Percentiles rank a stretch among this genome's conserved stretches.
These are phyloP conservation scores for Tridacna gigas DNA, from an alignment of 2,888 invertebrate genomes.

Conservation along the genomic window DNA sequence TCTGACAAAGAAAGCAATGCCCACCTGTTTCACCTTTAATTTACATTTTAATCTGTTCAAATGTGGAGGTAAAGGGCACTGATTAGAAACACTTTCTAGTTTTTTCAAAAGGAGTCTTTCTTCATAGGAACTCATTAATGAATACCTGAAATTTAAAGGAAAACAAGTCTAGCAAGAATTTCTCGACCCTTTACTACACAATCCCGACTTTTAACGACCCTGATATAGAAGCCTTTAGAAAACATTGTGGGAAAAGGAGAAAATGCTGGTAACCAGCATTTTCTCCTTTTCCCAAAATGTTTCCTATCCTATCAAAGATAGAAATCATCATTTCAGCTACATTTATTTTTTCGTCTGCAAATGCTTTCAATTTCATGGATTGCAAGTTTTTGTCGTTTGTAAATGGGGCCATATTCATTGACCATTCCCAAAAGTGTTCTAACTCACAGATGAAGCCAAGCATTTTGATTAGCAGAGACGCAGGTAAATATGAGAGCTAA, in stretches of 20 bases:
- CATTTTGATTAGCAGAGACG: no score
- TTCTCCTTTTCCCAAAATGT: no score
- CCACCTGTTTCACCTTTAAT: constrained; percentile 81
- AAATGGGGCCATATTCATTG: no score
- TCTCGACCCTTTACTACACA: neutral
- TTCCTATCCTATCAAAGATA: no score
- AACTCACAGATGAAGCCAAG: no score
- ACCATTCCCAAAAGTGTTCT: no score
- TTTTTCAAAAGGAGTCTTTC: constrained; percentile 85
- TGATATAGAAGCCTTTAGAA: neutral
- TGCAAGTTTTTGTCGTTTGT: no score
- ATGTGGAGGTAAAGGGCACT: constrained; percentile 74
- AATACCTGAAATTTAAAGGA: constrained; percentile 65
- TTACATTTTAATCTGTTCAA: constrained; percentile 87
- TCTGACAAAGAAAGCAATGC: neutral
- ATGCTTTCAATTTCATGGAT: no score
- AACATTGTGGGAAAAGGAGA: neutral
- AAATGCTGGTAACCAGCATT: no score
- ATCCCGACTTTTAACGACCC: neutral
- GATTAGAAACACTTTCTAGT: constrained; percentile 67
- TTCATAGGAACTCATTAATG: constrained; percentile 86
- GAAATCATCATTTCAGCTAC: no score
- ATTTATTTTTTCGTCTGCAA: no score
- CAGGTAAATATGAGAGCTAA: no score
- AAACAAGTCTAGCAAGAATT: neutral